Conservation (phyloP, 2,888 invertebrate genomes). For the Ctena decussata region DNA sequence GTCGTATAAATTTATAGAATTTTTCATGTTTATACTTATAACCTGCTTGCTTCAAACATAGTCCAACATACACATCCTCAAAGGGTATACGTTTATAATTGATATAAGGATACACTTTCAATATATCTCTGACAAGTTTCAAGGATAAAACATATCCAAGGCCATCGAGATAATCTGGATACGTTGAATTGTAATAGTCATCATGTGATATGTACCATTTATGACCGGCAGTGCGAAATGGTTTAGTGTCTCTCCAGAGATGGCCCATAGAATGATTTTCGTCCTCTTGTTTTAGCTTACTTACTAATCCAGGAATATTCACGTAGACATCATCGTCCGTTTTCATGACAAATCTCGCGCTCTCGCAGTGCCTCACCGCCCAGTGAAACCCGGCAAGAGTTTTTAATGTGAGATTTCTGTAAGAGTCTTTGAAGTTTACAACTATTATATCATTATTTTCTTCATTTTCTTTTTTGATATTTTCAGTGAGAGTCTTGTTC, state of each 20-base stretch:
- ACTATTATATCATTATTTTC: background rate
- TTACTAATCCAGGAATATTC: background rate
- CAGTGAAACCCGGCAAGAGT: background rate
- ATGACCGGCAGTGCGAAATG: background rate
- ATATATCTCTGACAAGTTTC: background rate
- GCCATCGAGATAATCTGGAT: background rate
- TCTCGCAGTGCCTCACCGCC: background rate
- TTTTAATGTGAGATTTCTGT: background rate
- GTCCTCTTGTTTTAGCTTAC: background rate
- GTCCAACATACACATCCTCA: background rate
- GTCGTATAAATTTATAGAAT: background rate
- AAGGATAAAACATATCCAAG: background rate
- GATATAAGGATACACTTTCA: background rate
- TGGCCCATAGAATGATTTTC: background rate
- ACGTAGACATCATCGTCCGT: background rate
- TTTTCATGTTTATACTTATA: background rate
- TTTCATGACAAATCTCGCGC: background rate
- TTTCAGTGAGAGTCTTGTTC: background rate
- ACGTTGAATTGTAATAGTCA: background rate
- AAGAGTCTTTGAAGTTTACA: background rate
- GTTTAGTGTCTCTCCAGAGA: background rate
- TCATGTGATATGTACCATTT: slow-evolving; percentile 1
- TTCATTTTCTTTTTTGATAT: background rate
- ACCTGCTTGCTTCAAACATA: background rate
- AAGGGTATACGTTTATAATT: background rate